phyloP scores from a whole-genome alignment of 1,140 invertebrate genomes.

The Pseudoatta argentina region DNA sequence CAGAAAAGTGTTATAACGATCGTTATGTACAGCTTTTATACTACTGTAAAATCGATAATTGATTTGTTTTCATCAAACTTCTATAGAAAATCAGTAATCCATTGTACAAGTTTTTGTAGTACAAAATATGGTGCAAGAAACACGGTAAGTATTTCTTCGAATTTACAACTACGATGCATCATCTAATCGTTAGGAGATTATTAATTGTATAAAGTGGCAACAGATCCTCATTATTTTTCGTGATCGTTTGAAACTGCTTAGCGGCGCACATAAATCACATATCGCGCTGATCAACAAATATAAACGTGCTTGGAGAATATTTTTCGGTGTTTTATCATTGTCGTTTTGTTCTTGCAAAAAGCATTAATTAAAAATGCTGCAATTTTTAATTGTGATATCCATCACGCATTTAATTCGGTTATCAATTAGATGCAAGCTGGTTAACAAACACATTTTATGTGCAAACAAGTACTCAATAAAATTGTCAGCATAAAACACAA shows the following conservation, averaged over 20 bases:
- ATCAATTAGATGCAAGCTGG: slow-evolving; percentile 49
- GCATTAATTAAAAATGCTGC: slow-evolving; percentile 58
- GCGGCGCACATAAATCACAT: slow-evolving; percentile 19
- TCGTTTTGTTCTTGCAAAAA: slow-evolving; percentile 43
- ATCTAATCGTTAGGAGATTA: slow-evolving; percentile 66
- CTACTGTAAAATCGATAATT: slow-evolving; percentile 65
- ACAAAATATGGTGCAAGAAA: slow-evolving; percentile 69
- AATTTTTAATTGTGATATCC: slow-evolving; percentile 15
- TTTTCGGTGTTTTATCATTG: slow-evolving; percentile 57
- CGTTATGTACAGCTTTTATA: slow-evolving; percentile 63
- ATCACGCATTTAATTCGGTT: slow-evolving; percentile 61
- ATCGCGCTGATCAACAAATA: slow-evolving; percentile 56
- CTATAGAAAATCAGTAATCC: slow-evolving; percentile 67
- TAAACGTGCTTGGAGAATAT: slow-evolving; percentile 63
- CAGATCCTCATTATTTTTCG: slow-evolving; percentile 65
- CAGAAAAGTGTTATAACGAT: slow-evolving; percentile 61
- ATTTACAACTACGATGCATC: slow-evolving; percentile 67
- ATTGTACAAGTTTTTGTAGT: slow-evolving; percentile 70
- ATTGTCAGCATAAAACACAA: slow-evolving; percentile 44
- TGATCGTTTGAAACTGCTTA: slow-evolving; percentile 25
- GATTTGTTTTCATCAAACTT: slow-evolving; percentile 44
- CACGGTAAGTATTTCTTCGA: slow-evolving; percentile 48
- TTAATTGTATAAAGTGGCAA: slow-evolving; percentile 73
- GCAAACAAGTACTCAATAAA: slow-evolving; percentile 51
- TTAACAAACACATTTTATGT: slow-evolving; percentile 62